phyloP scores from a whole-genome alignment of 2,888 invertebrate genomes.

The Hartigia nigra region DNA sequence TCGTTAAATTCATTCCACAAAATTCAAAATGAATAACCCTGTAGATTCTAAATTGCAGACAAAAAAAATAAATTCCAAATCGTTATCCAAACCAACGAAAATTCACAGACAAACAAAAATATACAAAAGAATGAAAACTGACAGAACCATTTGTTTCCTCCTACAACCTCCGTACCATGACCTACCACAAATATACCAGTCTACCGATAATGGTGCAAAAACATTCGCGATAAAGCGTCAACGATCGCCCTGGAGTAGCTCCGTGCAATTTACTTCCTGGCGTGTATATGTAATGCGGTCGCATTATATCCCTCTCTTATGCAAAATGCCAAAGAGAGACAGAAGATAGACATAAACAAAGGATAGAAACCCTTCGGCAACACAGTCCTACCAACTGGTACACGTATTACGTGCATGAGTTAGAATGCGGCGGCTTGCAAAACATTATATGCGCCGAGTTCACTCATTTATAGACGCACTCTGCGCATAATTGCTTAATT shows the following conservation, averaged over 20 bases:
- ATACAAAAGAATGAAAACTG: too few species aligned
- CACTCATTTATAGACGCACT: constrained; percentile 15
- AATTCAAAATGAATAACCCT: too few species aligned
- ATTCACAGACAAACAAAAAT: too few species aligned
- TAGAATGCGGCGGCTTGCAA: constrained; percentile 1
- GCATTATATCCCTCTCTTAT: background rate
- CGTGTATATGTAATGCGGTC: constrained; percentile 13
- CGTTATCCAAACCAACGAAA: too few species aligned
- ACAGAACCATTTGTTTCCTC: too few species aligned
- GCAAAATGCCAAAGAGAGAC: background rate
- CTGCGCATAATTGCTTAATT: constrained; percentile 24
- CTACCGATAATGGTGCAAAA: background rate
- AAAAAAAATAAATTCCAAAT: too few species aligned
- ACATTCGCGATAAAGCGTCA: background rate
- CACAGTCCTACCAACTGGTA: background rate
- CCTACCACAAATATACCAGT: background rate
- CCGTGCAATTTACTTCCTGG: constrained; percentile 19
- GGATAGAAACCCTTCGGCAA: background rate
- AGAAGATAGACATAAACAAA: background rate
- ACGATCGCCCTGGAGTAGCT: background rate
- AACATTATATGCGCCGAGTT: constrained; percentile 4
- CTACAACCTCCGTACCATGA: background rate
- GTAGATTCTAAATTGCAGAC: too few species aligned
- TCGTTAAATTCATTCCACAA: background rate
- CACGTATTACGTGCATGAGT: background rate